Evolutionary conservation across 2,113 vertebrate species (phyloP).

Genomic region (Amazona vittata): DNA sequence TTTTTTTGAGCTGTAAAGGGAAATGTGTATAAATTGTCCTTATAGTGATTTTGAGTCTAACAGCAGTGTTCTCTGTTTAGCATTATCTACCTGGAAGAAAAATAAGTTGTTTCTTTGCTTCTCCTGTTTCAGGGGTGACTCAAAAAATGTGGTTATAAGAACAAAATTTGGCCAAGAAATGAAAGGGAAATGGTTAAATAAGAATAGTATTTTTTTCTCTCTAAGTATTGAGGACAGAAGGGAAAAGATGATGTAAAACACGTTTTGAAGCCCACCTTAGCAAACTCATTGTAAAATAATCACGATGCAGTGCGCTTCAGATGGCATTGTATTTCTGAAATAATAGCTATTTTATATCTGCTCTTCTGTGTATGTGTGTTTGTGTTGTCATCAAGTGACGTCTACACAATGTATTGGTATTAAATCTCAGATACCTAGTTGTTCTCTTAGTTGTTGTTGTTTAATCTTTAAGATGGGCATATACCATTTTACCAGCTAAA

Average conservation of each 20-base stretch:
- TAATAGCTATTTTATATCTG: background rate
- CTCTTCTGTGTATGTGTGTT: background rate
- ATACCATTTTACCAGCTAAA: background rate
- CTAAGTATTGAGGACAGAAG: background rate
- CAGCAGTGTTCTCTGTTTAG: background rate
- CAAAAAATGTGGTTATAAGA: background rate
- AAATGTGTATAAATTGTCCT: background rate
- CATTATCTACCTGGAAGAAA: background rate
- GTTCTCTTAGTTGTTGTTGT: background rate
- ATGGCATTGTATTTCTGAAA: background rate
- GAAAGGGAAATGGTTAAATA: background rate
- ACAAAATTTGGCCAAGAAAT: background rate
- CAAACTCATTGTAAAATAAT: background rate
- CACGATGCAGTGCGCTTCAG: background rate
- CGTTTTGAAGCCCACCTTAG: background rate
- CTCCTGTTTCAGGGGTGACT: background rate
- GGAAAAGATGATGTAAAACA: background rate
- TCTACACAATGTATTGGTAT: background rate
- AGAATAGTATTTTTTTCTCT: background rate
- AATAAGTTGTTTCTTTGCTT: background rate
- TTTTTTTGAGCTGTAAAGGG: background rate
- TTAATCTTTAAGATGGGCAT: background rate
- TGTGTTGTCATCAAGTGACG: background rate
- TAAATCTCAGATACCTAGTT: background rate
- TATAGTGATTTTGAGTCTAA: background rate